Conservation (phyloP, 2,888 invertebrate genomes). For the Eumacrocentrus americanus region DNA sequence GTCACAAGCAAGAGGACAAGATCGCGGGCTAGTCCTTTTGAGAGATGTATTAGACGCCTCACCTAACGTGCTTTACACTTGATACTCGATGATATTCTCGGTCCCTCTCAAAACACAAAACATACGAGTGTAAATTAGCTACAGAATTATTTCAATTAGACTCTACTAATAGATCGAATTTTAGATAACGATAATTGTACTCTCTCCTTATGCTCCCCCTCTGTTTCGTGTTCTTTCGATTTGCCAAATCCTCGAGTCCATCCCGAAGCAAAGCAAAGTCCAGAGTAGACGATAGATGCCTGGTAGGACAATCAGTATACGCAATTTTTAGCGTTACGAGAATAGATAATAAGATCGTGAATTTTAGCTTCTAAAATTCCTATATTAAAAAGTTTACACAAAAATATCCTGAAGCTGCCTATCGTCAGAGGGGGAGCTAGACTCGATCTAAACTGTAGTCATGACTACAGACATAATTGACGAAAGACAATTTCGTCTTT, state of each 20-base stretch:
- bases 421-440: too few relatives aligned
- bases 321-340: not conserved
- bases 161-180: conserved; percentile 2
- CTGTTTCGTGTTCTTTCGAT: not conserved
- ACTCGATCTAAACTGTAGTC: too few relatives aligned
- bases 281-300: not conserved
- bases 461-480: too few relatives aligned
- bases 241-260: not conserved
- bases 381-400: too few relatives aligned
- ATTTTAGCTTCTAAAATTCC: too few relatives aligned
- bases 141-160: not conserved
- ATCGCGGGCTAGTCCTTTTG: conserved; percentile 31
- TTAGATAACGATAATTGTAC: not conserved
- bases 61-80: conserved; percentile 34
- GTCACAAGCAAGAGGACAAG: conserved; percentile 34
- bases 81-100: conserved; percentile 21
- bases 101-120: not conserved
- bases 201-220: not conserved
- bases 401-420: too few relatives aligned
- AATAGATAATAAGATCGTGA: not conserved
- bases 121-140: not conserved
- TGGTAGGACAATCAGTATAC: conserved; percentile 8
- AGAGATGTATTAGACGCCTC: conserved; percentile 31
- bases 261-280: not conserved
- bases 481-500: too few relatives aligned